phyloP scores from a whole-genome alignment of 2,888 invertebrate genomes.

The Elegia similella region DNA sequence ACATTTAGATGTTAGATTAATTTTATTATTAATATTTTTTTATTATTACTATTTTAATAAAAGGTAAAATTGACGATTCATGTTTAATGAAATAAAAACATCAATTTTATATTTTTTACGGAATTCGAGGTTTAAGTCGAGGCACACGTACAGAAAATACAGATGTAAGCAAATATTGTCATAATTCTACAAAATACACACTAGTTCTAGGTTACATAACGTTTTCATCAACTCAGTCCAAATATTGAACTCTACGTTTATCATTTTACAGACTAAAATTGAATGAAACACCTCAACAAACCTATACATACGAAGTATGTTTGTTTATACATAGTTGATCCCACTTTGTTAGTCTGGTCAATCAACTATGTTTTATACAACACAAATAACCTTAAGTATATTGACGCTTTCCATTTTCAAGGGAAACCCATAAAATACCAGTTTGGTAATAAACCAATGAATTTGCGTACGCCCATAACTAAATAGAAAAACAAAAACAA shows the following conservation, averaged over 20 bases:
- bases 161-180: constrained; percentile 9
- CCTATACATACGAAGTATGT: background rate
- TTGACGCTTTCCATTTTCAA: constrained; percentile 51
- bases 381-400: constrained; percentile 40
- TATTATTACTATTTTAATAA: too few relatives aligned
- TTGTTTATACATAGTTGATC: constrained; percentile 8
- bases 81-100: too few relatives aligned
- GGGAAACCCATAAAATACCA: constrained; percentile 30
- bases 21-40: too few relatives aligned
- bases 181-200: background rate
- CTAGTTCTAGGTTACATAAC: constrained; percentile 3
- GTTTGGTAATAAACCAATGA: constrained; percentile 28
- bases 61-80: too few relatives aligned
- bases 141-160: background rate
- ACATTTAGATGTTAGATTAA: too few relatives aligned
- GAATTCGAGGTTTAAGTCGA: background rate
- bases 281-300: background rate
- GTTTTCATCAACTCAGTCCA: background rate
- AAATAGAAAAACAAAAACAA: too few relatives aligned
- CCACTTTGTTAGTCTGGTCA: constrained; percentile 26
- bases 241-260: background rate
- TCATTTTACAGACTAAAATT: background rate
- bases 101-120: too few relatives aligned
- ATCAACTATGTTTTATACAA: constrained; percentile 40
- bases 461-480: constrained; percentile 14